A percentile compares a stretch with the other conserved stretches of the same genome.
phyloP scores from a whole-genome alignment of 2,797 vertebrate species.

The Prionace glauca region DNA sequence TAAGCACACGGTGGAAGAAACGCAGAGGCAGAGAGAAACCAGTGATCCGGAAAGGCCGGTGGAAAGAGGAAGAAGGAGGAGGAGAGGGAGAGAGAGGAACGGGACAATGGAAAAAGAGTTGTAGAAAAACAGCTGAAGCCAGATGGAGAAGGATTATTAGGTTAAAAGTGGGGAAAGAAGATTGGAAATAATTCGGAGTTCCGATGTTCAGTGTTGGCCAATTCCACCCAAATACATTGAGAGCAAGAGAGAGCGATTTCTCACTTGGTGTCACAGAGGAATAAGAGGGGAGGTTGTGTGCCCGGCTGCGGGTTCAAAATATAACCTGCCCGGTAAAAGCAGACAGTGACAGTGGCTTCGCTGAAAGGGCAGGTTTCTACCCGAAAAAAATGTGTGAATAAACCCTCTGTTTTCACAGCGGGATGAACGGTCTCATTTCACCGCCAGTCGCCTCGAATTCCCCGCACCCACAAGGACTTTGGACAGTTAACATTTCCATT shows the following conservation, averaged over 20 bases:
- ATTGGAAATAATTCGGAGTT: not conserved
- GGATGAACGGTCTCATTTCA: not conserved
- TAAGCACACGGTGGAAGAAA: not conserved
- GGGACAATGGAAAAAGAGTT: not conserved
- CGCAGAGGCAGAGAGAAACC: not conserved
- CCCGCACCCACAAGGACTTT: not conserved
- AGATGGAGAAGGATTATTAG: not conserved
- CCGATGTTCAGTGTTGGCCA: not conserved
- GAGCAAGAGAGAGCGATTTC: conserved; percentile 38
- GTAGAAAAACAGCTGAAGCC: not conserved
- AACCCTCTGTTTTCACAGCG: not conserved
- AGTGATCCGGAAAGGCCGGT: not conserved
- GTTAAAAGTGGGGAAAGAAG: not conserved
- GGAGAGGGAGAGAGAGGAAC: not conserved
- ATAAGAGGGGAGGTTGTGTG: not conserved
- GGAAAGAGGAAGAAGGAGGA: not conserved
- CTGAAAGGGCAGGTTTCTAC: not conserved
- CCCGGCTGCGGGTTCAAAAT: not conserved
- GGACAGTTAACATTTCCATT: not conserved
- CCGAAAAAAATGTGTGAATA: not conserved
- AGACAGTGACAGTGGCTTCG: too few relatives aligned
- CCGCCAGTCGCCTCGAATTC: not conserved
- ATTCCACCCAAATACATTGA: not conserved
- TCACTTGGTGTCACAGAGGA: not conserved
- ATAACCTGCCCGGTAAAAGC: not conserved